Conservation (phyloP, 1,140 invertebrate species). For the Aphaenogaster floridana region DNA sequence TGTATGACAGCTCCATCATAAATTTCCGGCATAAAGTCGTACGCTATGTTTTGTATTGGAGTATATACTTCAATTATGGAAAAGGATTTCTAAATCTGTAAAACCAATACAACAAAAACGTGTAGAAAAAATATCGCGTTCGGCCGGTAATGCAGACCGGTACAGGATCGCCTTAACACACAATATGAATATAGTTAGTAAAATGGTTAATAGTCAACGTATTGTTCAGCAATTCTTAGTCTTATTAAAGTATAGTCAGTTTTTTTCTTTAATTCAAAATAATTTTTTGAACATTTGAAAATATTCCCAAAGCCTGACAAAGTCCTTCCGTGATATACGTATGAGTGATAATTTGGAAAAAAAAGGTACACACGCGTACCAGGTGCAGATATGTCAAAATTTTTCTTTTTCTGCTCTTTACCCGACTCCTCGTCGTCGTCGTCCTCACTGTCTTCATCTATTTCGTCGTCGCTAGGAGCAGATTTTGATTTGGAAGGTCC, state of each 20-base stretch:
- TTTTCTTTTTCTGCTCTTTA: constrained; percentile 66
- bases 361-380: constrained; percentile 70
- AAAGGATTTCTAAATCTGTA: too few species aligned
- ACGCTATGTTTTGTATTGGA: too few species aligned
- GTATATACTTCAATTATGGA: too few species aligned
- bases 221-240: not conserved
- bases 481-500: constrained; percentile 78
- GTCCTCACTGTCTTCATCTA: constrained; percentile 80
- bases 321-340: not conserved
- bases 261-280: not conserved
- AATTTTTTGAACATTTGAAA: not conserved
- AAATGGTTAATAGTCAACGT: too few species aligned
- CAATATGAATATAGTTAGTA: too few species aligned
- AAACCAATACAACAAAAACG: too few species aligned
- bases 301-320: not conserved
- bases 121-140: too few species aligned
- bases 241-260: not conserved
- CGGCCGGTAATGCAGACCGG: too few species aligned
- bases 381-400: constrained; percentile 67
- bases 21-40: too few species aligned
- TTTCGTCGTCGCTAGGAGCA: constrained; percentile 75
- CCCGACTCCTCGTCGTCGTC: constrained; percentile 82
- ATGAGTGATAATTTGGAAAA: constrained; percentile 41
- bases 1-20: too few species aligned
- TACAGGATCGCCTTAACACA: too few species aligned